phyloP scores from a whole-genome alignment of 2,797 vertebrate species.

The Takifugu ocellatus region DNA sequence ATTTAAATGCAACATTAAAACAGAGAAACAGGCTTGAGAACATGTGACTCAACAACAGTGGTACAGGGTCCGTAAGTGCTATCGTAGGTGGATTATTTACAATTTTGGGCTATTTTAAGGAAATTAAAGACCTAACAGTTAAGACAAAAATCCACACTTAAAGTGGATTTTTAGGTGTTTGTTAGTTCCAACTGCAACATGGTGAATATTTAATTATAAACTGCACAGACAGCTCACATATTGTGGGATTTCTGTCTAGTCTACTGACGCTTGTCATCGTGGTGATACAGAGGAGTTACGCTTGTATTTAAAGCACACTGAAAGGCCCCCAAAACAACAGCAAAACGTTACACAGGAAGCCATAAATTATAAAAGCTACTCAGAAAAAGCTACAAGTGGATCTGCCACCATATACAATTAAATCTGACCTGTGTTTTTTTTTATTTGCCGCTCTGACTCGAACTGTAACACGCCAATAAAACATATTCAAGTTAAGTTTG shows the following conservation, averaged over 20 bases:
- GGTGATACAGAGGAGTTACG: constrained; percentile 40
- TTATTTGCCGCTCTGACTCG: no score
- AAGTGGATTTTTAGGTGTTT: constrained; percentile 48
- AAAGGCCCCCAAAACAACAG: constrained; percentile 53
- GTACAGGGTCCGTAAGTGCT: constrained; percentile 49
- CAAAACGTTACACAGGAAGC: constrained; percentile 30
- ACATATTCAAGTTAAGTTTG: constrained; percentile 38
- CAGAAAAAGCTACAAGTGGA: constrained; percentile 59
- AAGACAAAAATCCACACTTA: constrained; percentile 46
- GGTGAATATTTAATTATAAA: constrained; percentile 36
- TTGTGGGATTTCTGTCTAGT: constrained; percentile 38
- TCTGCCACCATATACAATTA: constrained; percentile 69
- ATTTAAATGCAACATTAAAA: constrained; percentile 37
- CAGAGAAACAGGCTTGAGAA: constrained; percentile 46
- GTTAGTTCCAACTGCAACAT: constrained; percentile 47
- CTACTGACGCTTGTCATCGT: constrained; percentile 48
- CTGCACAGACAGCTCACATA: constrained; percentile 53
- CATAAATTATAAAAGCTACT: constrained; percentile 69
- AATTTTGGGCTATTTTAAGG: constrained; percentile 40
- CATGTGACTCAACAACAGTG: constrained; percentile 31
- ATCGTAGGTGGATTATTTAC: constrained; percentile 59
- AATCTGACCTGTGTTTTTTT: constrained; percentile 46
- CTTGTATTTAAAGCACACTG: constrained; percentile 57
- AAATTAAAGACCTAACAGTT: constrained; percentile 40
- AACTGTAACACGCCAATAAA: constrained; percentile 41